Evolutionary conservation across 2,797 vertebrate species (phyloP), one percentile per base, ranked within the genome.

Genomic region (Enteromius viviparus): DNA sequence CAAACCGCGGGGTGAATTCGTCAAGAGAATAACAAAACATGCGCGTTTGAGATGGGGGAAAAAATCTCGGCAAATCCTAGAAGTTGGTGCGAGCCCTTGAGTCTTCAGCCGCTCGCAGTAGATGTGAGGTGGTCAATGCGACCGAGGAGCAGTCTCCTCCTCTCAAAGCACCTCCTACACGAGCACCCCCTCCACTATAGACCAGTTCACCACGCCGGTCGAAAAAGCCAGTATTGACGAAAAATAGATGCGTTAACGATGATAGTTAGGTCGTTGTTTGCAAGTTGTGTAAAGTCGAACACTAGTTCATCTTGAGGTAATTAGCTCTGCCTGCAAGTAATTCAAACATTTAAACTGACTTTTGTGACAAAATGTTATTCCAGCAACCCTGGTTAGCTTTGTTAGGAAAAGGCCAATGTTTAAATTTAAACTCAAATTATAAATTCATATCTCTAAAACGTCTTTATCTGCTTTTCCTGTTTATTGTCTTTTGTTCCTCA

Each of bases 81-180:
- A 75, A 82, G 80, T 82, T 74, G 21, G 21, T 49, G 2, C 45
- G 70, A 64, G 3, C 58, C 10, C 58, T 65, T 53, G 45, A 23
- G 70, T 42, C 29, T 19, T 55, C 51, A 23, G 58, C 15, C 55
- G 70, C 58, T 75, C 21, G 42, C 69, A 14, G 51, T 26, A 45
- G 19, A 81, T 81, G 80, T 82, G 80, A 72, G 58, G 42, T 40
- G 78, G 64, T 79, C 64, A 69, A 55, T 40, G 78, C 64, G 70
- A 64, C 58, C 40, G 42, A 82, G 32, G 58, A 65, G 26, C 70
- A 47, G 78, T 81, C 80, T 81, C 80, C 69, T 81, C 80, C 80
- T 82, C 70, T 49, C 45, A 19, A 7, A 53, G 80, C 69, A 74
- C 79, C 80, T 81, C 80, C 80, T 81, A 45, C 70, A 11, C 29